A percentile compares a stretch with the other conserved stretches of the same genome.
Evolutionary conservation across 2,888 invertebrate species (phyloP).

Genomic region (Galerucella calmariensis): DNA sequence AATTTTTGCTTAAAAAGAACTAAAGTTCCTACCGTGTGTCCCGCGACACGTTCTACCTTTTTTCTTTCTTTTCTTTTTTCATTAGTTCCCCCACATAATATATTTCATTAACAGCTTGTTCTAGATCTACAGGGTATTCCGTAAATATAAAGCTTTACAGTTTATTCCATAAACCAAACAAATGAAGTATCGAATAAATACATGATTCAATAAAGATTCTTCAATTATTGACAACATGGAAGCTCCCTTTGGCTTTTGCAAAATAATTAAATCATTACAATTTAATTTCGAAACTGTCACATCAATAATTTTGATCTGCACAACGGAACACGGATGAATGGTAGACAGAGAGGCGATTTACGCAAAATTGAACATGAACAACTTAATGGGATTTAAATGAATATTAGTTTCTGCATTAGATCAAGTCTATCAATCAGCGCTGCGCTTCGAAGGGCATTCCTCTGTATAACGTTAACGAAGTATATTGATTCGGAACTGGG

Average conservation of each 20-base stretch:
- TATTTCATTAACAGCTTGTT: no score
- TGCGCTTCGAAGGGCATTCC: slow-evolving; percentile 16
- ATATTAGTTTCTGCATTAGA: slow-evolving; percentile 41
- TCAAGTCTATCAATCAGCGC: slow-evolving; percentile 41
- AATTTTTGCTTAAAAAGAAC: no score
- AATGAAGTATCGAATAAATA: no score
- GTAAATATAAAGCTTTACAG: no score
- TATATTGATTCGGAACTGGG: neutral
- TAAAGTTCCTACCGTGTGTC: no score
- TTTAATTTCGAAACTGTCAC: slow-evolving; percentile 7
- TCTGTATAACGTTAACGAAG: neutral
- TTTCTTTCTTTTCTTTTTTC: no score
- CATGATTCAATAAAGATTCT: neutral
- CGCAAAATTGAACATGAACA: slow-evolving; percentile 26
- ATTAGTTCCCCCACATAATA: no score
- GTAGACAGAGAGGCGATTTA: slow-evolving; percentile 2
- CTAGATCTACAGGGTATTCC: no score
- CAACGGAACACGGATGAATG: slow-evolving; percentile 6
- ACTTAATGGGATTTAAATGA: slow-evolving; percentile 39
- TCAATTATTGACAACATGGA: neutral
- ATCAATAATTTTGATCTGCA: slow-evolving; percentile 15
- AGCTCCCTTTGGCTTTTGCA: neutral
- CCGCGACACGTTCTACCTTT: no score
- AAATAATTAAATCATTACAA: slow-evolving; percentile 10
- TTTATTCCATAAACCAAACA: no score